These are phyloP conservation scores for Urocitellus parryii DNA, from an alignment of 2,113 vertebrate species.

Conservation along the genomic window DNA sequence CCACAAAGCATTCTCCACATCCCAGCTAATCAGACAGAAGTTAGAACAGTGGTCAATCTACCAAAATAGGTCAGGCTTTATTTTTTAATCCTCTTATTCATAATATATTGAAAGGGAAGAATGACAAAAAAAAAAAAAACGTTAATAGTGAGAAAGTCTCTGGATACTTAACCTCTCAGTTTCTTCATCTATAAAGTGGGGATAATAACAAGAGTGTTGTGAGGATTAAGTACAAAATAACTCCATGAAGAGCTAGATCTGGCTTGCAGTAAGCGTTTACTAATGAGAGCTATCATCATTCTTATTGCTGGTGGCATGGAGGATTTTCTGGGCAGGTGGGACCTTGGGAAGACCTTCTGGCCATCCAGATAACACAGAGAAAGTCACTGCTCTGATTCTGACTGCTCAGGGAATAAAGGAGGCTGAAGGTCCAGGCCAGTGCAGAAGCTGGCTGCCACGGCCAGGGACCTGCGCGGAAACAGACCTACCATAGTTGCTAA, in stretches of 20 bases:
- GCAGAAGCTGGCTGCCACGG: not conserved
- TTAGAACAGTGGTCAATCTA: slow-evolving; percentile 54
- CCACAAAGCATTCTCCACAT: slow-evolving; percentile 70
- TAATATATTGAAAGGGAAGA: slow-evolving; percentile 51
- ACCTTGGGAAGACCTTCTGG: not conserved
- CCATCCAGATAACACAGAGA: not conserved
- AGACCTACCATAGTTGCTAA: not conserved
- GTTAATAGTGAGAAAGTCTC: not conserved
- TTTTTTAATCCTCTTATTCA: slow-evolving; percentile 71
- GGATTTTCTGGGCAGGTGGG: not conserved
- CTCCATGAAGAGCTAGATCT: not conserved
- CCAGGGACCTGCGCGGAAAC: not conserved
- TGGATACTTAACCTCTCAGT: slow-evolving; percentile 49
- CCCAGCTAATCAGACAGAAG: slow-evolving; percentile 61
- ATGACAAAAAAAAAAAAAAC: not conserved
- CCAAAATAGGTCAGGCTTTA: slow-evolving; percentile 74
- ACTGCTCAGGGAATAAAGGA: not conserved
- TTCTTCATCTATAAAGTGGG: slow-evolving; percentile 41
- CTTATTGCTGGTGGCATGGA: not conserved
- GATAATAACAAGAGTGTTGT: not conserved
- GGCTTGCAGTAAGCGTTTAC: not conserved
- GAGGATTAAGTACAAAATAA: not conserved
- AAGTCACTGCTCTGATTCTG: not conserved
- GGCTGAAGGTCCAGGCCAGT: not conserved
- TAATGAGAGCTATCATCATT: not conserved